Conservation (phyloP, 23 tunicate species). For the Ciona savignyi region DNA sequence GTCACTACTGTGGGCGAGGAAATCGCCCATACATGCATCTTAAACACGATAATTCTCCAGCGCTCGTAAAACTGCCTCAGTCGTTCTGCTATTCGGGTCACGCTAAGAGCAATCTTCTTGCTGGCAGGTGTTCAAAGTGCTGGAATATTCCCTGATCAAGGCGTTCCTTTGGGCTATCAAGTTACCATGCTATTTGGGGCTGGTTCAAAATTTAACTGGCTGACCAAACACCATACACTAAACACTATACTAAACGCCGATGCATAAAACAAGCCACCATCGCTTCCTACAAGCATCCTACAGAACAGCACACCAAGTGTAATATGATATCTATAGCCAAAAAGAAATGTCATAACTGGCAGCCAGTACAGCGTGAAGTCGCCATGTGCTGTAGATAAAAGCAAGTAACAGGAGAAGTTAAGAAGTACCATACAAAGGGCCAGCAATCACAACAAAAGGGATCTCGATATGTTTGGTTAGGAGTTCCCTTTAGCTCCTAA, state of each 20-base stretch:
- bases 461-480: neutral
- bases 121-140: conserved; percentile 2
- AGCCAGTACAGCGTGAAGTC: conserved; percentile 1
- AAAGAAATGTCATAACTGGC: neutral
- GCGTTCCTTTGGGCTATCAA: neutral
- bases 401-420: neutral
- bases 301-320: neutral
- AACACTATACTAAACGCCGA: neutral
- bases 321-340: neutral
- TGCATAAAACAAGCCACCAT: too few relatives aligned
- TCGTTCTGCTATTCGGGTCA: neutral
- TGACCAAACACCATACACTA: neutral
- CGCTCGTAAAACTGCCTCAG: neutral
- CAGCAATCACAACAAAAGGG: neutral
- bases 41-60: neutral
- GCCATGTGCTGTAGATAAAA: neutral
- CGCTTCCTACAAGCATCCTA: too few relatives aligned
- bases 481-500: neutral
- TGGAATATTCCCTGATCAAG: neutral
- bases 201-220: neutral
- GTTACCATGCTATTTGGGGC: neutral
- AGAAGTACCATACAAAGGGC: neutral
- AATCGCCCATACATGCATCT: neutral
- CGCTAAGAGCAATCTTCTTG: neutral
- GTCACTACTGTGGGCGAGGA: neutral